phyloP scores from a whole-genome alignment of 2,113 vertebrate species.

The Baryphthengus martii region DNA sequence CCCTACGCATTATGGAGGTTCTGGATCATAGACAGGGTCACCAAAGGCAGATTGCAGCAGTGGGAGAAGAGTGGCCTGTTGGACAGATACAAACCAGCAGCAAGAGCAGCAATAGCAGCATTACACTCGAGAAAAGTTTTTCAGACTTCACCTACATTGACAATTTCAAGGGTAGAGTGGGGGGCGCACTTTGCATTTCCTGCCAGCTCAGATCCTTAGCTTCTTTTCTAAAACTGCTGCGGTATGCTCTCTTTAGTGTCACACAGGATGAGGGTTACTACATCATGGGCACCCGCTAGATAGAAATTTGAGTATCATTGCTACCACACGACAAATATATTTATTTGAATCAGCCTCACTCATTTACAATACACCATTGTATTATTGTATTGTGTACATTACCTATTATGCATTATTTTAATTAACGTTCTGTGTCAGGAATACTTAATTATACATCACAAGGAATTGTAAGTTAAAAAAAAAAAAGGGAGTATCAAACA shows the following conservation, averaged over 20 bases:
- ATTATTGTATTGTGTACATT: too few species aligned
- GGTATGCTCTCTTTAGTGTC: background rate
- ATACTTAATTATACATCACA: background rate
- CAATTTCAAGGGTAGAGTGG: background rate
- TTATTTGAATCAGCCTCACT: background rate
- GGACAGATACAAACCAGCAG: background rate
- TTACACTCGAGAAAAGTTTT: background rate
- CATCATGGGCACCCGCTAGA: background rate
- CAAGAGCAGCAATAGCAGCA: background rate
- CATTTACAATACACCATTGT: background rate
- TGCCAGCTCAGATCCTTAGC: background rate
- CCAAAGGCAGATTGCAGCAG: background rate
- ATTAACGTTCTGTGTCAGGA: background rate
- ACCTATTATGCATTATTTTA: background rate
- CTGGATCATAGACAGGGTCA: background rate
- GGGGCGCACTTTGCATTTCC: background rate
- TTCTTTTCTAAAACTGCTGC: background rate
- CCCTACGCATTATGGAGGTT: background rate
- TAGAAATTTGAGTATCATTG: background rate
- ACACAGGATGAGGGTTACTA: background rate
- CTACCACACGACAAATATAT: background rate
- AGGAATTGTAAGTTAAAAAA: background rate
- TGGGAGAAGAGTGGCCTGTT: background rate
- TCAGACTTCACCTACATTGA: background rate
- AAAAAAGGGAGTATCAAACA: background rate